Percentiles rank a stretch among this genome's conserved stretches.
Evolutionary conservation across 2,888 invertebrate genomes (phyloP).

Genomic region (Drosophila putrida): DNA sequence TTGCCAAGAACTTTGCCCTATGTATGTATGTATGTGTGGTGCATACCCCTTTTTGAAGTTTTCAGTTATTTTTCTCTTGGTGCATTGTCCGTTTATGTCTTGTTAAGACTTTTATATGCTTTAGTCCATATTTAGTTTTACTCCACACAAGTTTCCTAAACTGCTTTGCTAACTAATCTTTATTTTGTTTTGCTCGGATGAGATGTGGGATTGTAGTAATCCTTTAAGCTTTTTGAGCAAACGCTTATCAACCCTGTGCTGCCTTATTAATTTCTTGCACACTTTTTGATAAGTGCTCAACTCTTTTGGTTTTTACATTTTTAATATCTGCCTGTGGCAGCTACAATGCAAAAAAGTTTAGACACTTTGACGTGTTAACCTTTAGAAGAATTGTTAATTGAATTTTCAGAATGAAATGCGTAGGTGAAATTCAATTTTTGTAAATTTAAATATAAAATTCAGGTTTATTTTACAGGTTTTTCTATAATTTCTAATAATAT

Average conservation of each 20-base stretch:
- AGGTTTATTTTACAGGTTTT: neutral
- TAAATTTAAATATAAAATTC: neutral
- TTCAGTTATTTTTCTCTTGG: slow-evolving; percentile 45
- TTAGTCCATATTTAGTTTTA: slow-evolving; percentile 72
- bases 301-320: neutral
- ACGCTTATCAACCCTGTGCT: slow-evolving; percentile 15
- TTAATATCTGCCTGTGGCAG: neutral
- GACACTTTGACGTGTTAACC: slow-evolving; percentile 1
- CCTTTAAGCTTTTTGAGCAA: slow-evolving; percentile 35
- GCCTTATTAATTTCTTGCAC: slow-evolving; percentile 38
- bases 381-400: slow-evolving; percentile 6
- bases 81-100: slow-evolving; percentile 74
- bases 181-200: slow-evolving; percentile 20
- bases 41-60: slow-evolving; percentile 22
- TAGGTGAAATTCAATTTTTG: neutral
- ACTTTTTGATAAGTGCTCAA: neutral
- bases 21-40: no score
- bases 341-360: neutral
- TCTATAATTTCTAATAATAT: no score
- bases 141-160: slow-evolving; percentile 62
- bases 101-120: slow-evolving; percentile 80
- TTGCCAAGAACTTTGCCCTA: slow-evolving; percentile 59
- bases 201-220: slow-evolving; percentile 33
- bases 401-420: neutral
- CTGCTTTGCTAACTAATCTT: slow-evolving; percentile 66